Conservation (phyloP, 2,797 vertebrate genomes). For the Rhadinocentrus ornatus region DNA sequence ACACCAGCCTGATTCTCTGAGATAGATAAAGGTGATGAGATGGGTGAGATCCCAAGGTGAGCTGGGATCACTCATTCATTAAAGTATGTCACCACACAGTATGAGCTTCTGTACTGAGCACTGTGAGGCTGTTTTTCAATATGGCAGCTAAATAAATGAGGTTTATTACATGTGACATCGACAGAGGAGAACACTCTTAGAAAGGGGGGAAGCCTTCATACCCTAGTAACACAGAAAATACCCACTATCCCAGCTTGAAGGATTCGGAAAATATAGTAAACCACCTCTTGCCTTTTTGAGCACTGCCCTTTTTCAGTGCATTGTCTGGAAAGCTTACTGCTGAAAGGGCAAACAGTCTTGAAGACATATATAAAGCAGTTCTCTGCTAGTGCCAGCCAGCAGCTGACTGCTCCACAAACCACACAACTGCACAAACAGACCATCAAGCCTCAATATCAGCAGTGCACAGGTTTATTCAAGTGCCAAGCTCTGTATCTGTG, state of each 20-base stretch:
- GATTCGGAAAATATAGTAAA: conserved; percentile 16
- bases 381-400: conserved; percentile 26
- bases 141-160: conserved; percentile 50
- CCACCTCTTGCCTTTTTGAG: conserved; percentile 24
- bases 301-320: conserved; percentile 52
- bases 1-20: conserved; percentile 7
- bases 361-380: conserved; percentile 47
- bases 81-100: conserved; percentile 32
- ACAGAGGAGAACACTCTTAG: conserved; percentile 28
- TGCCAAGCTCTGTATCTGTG: not conserved
- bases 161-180: conserved; percentile 66
- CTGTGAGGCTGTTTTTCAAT: conserved; percentile 23
- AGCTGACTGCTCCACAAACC: conserved; percentile 35
- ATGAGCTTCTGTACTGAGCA: conserved; percentile 20
- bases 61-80: conserved; percentile 33
- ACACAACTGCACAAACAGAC: conserved; percentile 33
- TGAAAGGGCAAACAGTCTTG: conserved; percentile 62
- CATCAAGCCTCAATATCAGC: conserved; percentile 21
- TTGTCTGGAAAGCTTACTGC: conserved; percentile 50
- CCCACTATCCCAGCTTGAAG: not conserved
- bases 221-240: conserved; percentile 18
- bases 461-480: conserved; percentile 5
- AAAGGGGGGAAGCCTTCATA: conserved; percentile 29
- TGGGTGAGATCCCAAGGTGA: conserved; percentile 20
- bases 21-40: conserved; percentile 16